Percentiles rank a stretch among this genome's conserved stretches.
Conservation (phyloP, 2,113 vertebrate species). For the Leptosomus discolor region DNA sequence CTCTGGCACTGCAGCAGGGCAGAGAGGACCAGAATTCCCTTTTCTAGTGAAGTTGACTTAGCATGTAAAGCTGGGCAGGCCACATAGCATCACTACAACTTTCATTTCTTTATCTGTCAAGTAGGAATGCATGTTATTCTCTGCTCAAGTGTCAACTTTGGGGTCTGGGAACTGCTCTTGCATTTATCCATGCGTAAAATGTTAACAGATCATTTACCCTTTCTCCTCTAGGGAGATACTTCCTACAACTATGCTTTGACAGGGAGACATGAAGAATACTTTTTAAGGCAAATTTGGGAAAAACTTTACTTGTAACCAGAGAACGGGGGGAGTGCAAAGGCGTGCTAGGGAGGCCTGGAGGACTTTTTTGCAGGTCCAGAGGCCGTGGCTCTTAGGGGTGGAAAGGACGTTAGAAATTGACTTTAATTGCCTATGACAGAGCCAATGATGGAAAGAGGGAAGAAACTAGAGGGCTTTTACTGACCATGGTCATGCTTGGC, state of each 20-base stretch:
- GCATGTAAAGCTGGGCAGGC: background rate
- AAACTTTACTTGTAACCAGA: background rate
- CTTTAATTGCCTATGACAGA: background rate
- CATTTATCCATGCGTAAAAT: background rate
- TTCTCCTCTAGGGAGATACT: background rate
- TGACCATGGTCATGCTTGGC: background rate
- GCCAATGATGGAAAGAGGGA: background rate
- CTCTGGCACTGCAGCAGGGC: background rate
- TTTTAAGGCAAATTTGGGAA: background rate
- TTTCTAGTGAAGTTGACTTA: background rate
- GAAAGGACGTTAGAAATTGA: background rate
- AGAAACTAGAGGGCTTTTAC: background rate
- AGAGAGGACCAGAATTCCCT: background rate
- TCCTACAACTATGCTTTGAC: background rate
- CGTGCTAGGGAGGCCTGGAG: background rate
- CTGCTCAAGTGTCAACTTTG: background rate
- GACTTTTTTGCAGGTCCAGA: background rate
- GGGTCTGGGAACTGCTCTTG: background rate
- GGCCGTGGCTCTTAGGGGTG: background rate
- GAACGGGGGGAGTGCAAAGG: background rate
- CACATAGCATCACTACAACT: background rate
- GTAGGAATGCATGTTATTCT: background rate
- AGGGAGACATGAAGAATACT: background rate
- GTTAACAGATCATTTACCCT: background rate
- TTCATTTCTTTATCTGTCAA: background rate